phyloP scores from a whole-genome alignment of 2,888 invertebrate genomes.

The Cremastobaeus sp. region DNA sequence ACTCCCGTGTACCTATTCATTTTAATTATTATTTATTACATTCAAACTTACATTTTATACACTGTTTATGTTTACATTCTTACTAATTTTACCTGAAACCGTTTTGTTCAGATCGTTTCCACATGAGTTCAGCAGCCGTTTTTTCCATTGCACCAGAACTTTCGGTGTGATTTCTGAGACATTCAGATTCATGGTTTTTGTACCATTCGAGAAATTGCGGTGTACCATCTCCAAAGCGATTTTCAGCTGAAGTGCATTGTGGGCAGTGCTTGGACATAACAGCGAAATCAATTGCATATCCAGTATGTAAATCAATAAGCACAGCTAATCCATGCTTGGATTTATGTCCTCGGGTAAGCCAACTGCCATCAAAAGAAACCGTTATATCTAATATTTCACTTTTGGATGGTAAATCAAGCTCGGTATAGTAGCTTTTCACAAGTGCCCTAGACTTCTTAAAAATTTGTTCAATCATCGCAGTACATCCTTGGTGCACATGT shows the following conservation, averaged over 20 bases:
- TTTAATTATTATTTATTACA: too few species aligned
- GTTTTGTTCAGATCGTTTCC: conserved; percentile 45
- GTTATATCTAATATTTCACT: too few species aligned
- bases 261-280: conserved; percentile 59
- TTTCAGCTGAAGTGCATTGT: conserved; percentile 38
- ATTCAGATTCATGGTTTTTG: conserved; percentile 11
- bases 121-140: conserved; percentile 19
- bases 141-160: conserved; percentile 26
- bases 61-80: too few species aligned
- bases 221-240: conserved; percentile 35
- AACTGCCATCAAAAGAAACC: conserved; percentile 49
- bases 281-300: conserved; percentile 45
- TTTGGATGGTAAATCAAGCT: too few species aligned
- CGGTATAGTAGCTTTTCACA: too few species aligned
- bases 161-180: conserved; percentile 17
- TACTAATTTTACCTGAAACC: conserved; percentile 33
- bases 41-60: too few species aligned
- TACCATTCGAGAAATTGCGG: conserved; percentile 35
- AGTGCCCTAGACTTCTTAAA: too few species aligned
- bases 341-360: conserved; percentile 25
- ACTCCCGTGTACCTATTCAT: conserved; percentile 39
- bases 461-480: too few species aligned
- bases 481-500: too few species aligned
- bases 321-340: conserved; percentile 54
- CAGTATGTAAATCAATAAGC: conserved; percentile 50